These are phyloP conservation scores for Hyperoplus lanceolatus DNA, from an alignment of 2,797 vertebrate genomes.

Conservation along the genomic window DNA sequence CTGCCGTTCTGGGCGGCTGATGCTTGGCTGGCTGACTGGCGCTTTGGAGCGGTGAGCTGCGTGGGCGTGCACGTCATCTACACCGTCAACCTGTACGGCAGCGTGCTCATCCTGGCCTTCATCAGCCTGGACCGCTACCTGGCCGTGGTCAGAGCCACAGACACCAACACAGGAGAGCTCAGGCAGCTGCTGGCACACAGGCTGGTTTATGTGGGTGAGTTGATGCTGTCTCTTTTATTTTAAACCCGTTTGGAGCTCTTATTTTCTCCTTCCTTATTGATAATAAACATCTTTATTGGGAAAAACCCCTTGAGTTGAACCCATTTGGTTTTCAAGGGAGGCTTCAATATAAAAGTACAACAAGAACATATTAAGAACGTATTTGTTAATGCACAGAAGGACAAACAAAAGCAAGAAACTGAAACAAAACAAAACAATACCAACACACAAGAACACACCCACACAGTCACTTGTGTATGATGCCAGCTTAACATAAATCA, in stretches of 20 bases:
- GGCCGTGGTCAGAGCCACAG: constrained; percentile 96
- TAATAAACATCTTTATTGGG: too few relatives aligned
- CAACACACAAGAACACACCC: too few relatives aligned
- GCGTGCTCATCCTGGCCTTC: constrained; percentile 97
- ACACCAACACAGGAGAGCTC: constrained; percentile 92
- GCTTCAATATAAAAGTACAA: too few relatives aligned
- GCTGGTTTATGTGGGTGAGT: constrained; percentile 92
- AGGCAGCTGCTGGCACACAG: constrained; percentile 93
- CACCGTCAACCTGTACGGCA: constrained; percentile 97
- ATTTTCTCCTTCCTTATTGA: background rate
- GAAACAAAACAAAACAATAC: too few relatives aligned
- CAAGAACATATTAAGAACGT: too few relatives aligned
- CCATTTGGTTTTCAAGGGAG: too few relatives aligned
- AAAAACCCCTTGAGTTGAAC: too few relatives aligned
- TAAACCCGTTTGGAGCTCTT: background rate
- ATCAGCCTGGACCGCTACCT: constrained; percentile 98
- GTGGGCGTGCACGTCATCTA: constrained; percentile 95
- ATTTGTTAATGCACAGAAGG: too few relatives aligned
- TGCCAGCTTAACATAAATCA: too few relatives aligned
- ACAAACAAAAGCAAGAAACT: too few relatives aligned
- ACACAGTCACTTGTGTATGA: too few relatives aligned
- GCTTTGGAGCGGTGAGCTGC: constrained; percentile 91
- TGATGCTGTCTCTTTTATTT: constrained; percentile 41
- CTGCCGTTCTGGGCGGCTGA: constrained; percentile 98
- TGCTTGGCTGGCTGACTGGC: constrained; percentile 90